phyloP scores from a whole-genome alignment of 2,113 vertebrate genomes.

The Syrmaticus mikado region DNA sequence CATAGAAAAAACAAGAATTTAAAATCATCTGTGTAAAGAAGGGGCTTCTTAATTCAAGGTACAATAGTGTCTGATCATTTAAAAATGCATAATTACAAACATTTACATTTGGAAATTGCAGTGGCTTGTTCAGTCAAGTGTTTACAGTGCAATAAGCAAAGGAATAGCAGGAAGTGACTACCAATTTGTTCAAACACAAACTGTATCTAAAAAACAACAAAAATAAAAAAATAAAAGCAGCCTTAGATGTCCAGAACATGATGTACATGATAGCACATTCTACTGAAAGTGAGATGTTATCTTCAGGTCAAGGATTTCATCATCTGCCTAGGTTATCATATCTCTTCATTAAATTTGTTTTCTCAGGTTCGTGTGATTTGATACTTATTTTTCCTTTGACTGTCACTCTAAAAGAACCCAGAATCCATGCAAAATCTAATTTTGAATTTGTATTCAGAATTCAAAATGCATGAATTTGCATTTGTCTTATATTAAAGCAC shows the following conservation, averaged over 20 bases:
- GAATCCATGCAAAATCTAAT: background rate
- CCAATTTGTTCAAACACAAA: background rate
- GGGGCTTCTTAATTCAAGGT: background rate
- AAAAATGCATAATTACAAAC: background rate
- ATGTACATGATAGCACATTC: background rate
- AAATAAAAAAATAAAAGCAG: background rate
- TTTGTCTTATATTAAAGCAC: background rate
- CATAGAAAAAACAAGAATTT: background rate
- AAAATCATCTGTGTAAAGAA: background rate
- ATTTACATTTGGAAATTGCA: background rate
- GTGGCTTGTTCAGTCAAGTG: background rate
- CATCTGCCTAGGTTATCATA: background rate
- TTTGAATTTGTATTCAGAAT: background rate
- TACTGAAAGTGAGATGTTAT: background rate
- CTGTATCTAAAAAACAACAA: background rate
- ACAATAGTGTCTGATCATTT: fast-evolving
- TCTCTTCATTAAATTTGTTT: background rate
- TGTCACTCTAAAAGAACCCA: background rate
- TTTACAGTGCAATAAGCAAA: background rate
- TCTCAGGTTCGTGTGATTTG: background rate
- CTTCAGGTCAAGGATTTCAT: background rate
- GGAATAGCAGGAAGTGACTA: background rate
- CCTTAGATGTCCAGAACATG: background rate
- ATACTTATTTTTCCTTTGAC: background rate
- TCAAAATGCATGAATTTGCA: background rate